Evolutionary conservation across 1,140 invertebrate species (phyloP), one percentile per base, ranked within the genome.

Genomic region (Micrasema longulum): DNA sequence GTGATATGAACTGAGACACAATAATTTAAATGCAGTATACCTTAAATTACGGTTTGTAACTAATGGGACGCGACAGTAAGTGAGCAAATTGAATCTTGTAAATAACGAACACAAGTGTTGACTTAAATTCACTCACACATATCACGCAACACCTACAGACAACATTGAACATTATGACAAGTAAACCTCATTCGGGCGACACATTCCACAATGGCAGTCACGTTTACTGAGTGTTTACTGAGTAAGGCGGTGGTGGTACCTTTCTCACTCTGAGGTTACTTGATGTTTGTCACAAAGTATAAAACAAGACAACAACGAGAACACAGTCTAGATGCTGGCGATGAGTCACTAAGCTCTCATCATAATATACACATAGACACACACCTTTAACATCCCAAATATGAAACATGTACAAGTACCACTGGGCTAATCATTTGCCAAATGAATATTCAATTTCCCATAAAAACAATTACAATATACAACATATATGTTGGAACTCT

Each of bases 401-500:
- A 38, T 26, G 16, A 52, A 69, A 48, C 62, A 45, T 45, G 18
- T 55, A 62, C 52, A 69, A 20, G 31, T 50, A 69, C 47, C 68
- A 62, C 55, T 60, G 48, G 11, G 26, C 68, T 69, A 69, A 50
- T 31, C 45, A 69, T 62, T 62, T 69, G 55, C 53, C 10, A 69
- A 69, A 69, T 45, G 36, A 62, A 69, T 69, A 50, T 53, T 50
- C 11, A 53, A 53, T 62, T 69, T 69, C 45, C 53, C 55, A 62
- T 62, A 16, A 69, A 69, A 45, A 62, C 36, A n/a, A 60, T 62
- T 50, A 68, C 55, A 72, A 70, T 70, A 55, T 70, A 76, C 74
- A 72, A 76, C 74, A 76, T 70, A 76, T 66, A 76, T 67, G 60
- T 70, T 71, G 74, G 74, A 76, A 60, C 53, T 48, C 74, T 76